Base-by-base conservation (phyloP, 2,888 invertebrate species). In the Apotomis betuletana region DNA sequence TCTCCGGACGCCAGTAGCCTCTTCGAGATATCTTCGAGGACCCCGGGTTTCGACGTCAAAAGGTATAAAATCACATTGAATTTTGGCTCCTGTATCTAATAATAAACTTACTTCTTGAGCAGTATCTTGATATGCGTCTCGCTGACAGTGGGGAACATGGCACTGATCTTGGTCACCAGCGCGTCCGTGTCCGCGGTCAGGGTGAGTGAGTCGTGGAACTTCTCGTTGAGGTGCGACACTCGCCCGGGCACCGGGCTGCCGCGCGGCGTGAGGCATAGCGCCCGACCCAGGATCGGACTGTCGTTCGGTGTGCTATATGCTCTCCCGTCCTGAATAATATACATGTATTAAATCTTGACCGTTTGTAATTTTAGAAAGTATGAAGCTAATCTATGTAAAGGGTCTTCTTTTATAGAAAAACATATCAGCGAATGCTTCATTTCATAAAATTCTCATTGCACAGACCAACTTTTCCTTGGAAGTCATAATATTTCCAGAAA, bases 101-200 rank as follows among this genome's bases (percentile, higher is more conserved):
- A 27, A 2, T 27, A 41, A 15, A 94, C 96, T 96, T 94, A 98
- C 98, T 98, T 98, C 89, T 97, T 97, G 68, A 98, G 89, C 77
- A 98, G 93, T 78, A 97, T 94, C 81, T 96, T 96, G 83, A 98
- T 97, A 84, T 98, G 98, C 41, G 96, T 96, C 82, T 98, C 98
- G 74, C 96, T 95, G 67, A 97, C 98, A 6, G 98, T 98, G 3
- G 98, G 98, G 86, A 98, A 98, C 96, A 98, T 96, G 60, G 97
- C 95, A 81, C 96, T 95, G 79, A 97, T 97, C 89, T 97, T 97
- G 55, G 95, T 94, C 12, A 97, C 96, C 71, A 96, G 94, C 6
- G 96, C 95, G 78, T 97, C 97, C 0, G 95, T 95, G 75, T 97
- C 96, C 6, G 94, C 92, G 67, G 94, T 94, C 74, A 95, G 94